These are phyloP conservation scores for Drosophila equinoxialis DNA, from an alignment of 1,140 invertebrate genomes.

Conservation along the genomic window DNA sequence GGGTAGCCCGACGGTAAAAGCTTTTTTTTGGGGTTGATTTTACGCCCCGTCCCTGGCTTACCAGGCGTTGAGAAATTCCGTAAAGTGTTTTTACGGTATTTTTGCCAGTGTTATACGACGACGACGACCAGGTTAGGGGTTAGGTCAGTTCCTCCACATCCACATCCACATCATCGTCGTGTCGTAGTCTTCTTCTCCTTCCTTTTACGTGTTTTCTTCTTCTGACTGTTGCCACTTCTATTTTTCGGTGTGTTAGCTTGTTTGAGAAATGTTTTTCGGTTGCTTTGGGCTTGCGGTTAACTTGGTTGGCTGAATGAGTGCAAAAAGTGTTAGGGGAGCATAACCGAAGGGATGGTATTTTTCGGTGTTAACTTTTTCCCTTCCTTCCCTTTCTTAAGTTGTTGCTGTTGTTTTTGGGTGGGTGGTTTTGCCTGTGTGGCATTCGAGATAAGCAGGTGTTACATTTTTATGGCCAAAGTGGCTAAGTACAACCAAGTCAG, in stretches of 20 bases:
- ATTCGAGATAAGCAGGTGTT: constrained; percentile 74
- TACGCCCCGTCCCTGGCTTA: constrained; percentile 67
- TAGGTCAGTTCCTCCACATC: constrained; percentile 60
- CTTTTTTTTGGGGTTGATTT: constrained; percentile 64
- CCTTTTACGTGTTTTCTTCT: constrained; percentile 1
- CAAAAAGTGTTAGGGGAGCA: constrained; percentile 5
- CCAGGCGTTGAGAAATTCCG: constrained; percentile 80
- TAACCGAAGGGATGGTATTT: background rate
- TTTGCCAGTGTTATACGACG: constrained; percentile 53
- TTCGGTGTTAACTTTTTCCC: constrained; percentile 17
- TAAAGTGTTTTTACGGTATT: constrained; percentile 81
- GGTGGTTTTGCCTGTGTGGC: constrained; percentile 5
- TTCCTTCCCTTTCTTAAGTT: constrained; percentile 10
- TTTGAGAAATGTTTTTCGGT: constrained; percentile 56
- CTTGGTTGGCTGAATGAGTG: constrained; percentile 10
- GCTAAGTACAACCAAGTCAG: constrained; percentile 52
- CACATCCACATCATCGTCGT: background rate
- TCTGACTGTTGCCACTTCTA: constrained; percentile 8
- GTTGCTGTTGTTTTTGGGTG: background rate
- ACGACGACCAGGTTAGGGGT: constrained; percentile 21
- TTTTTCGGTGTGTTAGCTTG: constrained; percentile 25
- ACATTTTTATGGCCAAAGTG: constrained; percentile 73
- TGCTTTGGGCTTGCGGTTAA: constrained; percentile 52
- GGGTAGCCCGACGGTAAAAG: constrained; percentile 4
- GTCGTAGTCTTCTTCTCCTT: constrained; percentile 1